Evolutionary conservation across 2,113 vertebrate species (phyloP).

Genomic region (Hippotragus niger): DNA sequence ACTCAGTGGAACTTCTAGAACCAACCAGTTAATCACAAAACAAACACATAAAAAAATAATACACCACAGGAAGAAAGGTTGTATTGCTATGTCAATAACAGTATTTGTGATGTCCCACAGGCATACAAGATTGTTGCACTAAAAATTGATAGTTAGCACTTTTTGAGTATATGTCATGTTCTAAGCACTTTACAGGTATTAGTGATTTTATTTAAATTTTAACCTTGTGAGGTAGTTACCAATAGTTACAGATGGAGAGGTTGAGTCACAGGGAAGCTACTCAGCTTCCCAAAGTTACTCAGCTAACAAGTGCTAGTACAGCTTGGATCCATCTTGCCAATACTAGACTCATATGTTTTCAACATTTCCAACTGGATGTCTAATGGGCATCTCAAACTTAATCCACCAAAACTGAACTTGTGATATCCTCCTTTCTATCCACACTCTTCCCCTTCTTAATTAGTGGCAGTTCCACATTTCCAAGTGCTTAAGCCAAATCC

Average conservation of each 20-base stretch:
- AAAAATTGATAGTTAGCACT: neutral
- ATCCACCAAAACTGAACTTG: neutral
- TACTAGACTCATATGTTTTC: neutral
- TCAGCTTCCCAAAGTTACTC: neutral
- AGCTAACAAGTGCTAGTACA: neutral
- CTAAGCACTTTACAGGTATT: neutral
- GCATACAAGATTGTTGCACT: neutral
- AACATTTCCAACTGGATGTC: neutral
- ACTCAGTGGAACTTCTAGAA: neutral
- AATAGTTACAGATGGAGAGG: neutral
- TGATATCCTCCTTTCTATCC: neutral
- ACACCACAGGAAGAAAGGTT: neutral
- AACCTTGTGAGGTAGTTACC: neutral
- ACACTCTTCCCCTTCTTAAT: neutral
- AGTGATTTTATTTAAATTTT: neutral
- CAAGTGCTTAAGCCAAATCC: neutral
- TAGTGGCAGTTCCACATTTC: neutral
- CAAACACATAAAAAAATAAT: neutral
- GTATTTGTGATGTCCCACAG: neutral
- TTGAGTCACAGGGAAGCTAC: neutral
- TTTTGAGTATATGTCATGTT: neutral
- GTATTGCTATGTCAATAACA: neutral
- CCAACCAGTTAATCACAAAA: conserved; percentile 15
- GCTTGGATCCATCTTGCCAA: neutral
- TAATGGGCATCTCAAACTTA: neutral